Evolutionary conservation across 2,113 vertebrate genomes (phyloP).

Genomic region (Ifrita kowaldi): DNA sequence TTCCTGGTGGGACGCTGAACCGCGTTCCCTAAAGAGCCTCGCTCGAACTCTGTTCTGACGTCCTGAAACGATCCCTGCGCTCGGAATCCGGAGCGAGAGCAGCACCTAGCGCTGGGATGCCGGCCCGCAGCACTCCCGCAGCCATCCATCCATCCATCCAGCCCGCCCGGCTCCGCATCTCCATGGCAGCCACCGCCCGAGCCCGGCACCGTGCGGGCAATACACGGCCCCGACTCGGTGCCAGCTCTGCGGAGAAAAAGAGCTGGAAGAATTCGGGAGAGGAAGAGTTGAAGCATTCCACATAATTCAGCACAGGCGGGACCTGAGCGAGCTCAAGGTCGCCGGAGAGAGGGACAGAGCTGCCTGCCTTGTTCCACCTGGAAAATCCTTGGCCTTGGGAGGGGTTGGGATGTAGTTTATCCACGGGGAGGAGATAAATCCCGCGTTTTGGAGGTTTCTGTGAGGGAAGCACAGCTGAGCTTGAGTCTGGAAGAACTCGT

Average conservation of each 20-base stretch:
- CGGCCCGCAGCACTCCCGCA: neutral
- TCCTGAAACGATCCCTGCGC: neutral
- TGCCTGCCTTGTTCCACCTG: neutral
- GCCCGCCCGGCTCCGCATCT: rapidly evolving
- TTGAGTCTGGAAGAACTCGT: neutral
- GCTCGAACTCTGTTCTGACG: rapidly evolving
- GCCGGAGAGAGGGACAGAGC: neutral
- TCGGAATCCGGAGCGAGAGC: neutral
- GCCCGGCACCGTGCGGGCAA: neutral
- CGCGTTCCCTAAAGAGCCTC: neutral
- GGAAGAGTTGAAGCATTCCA: neutral
- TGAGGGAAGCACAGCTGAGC: neutral
- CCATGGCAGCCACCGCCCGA: neutral
- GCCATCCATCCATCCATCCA: neutral
- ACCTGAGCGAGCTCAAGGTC: neutral
- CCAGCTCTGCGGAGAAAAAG: neutral
- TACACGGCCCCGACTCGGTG: no score
- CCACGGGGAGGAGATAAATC: neutral
- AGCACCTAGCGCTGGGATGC: neutral
- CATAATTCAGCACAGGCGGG: neutral
- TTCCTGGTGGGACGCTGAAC: neutral
- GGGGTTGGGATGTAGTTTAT: neutral
- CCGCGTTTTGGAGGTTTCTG: neutral
- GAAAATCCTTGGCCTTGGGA: neutral
- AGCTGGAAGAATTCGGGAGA: neutral